phyloP scores from a whole-genome alignment of 2,888 invertebrate species.

The Caenorhabditis imperialis region DNA sequence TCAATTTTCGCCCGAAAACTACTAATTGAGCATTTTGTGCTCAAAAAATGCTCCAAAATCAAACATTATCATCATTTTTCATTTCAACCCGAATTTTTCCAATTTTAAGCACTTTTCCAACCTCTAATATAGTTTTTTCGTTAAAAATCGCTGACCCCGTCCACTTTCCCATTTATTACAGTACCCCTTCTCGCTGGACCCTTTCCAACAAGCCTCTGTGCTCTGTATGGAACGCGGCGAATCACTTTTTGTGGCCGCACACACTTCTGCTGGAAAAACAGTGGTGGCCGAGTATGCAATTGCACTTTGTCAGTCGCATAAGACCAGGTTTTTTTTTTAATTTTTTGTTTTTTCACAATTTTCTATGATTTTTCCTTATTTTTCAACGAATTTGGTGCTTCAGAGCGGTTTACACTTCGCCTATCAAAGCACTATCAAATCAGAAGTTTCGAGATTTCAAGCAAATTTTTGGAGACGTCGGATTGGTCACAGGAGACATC shows the following conservation, averaged over 20 bases:
- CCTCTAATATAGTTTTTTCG: too few species aligned
- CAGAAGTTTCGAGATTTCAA: conserved; percentile 99
- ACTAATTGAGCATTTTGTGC: too few species aligned
- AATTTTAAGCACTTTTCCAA: too few species aligned
- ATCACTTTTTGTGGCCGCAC: conserved; percentile 98
- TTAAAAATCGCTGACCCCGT: too few species aligned
- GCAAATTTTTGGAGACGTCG: conserved; percentile 89
- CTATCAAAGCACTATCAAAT: conserved; percentile 98
- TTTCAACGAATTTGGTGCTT: conserved; percentile 4
- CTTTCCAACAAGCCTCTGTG: conserved; percentile 96
- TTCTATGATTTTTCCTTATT: too few species aligned
- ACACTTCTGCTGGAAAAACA: conserved; percentile 96
- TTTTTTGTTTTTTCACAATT: background rate
- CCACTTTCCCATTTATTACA: too few species aligned
- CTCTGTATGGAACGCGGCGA: conserved; percentile 89
- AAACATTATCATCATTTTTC: too few species aligned
- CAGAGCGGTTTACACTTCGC: conserved; percentile 91
- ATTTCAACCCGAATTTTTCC: too few species aligned
- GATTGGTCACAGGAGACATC: conserved; percentile 93
- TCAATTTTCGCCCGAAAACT: too few species aligned
- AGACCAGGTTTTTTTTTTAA: conserved; percentile 65
- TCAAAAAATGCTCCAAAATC: too few species aligned
- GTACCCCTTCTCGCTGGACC: conserved; percentile 90
- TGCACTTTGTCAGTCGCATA: conserved; percentile 88
- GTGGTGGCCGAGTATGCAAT: conserved; percentile 99